phyloP scores from a whole-genome alignment of 2,888 invertebrate genomes.

The Spilarctia lutea region DNA sequence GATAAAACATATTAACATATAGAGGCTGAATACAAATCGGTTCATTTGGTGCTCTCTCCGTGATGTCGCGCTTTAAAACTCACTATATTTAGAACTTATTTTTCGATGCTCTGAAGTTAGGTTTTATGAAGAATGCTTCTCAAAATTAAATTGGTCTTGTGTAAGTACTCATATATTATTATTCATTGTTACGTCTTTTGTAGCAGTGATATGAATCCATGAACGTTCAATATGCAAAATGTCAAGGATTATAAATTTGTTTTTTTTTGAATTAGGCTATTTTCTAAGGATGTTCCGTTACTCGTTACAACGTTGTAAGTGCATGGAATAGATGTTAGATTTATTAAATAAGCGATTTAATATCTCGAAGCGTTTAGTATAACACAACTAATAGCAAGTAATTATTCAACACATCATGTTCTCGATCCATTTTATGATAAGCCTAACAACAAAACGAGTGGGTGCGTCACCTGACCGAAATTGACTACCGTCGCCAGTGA shows the following conservation, averaged over 20 bases:
- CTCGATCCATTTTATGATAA: too few relatives aligned
- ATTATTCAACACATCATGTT: too few relatives aligned
- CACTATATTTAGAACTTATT: conserved; percentile 45
- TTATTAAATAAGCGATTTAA: too few relatives aligned
- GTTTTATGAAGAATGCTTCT: neutral
- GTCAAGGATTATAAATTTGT: neutral
- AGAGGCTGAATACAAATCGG: conserved; percentile 69
- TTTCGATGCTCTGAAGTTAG: conserved; percentile 31
- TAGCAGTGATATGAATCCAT: neutral
- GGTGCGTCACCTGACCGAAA: too few relatives aligned
- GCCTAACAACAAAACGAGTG: too few relatives aligned
- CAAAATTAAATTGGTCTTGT: neutral
- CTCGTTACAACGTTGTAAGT: neutral
- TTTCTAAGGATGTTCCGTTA: neutral
- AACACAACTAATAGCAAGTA: too few relatives aligned
- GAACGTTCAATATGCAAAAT: neutral
- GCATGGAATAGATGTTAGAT: neutral
- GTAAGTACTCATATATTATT: neutral
- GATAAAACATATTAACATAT: conserved; percentile 64
- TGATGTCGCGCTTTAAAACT: conserved; percentile 48
- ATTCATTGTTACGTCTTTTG: neutral
- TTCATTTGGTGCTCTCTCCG: conserved; percentile 55
- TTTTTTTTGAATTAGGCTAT: too few relatives aligned
- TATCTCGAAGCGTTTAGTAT: too few relatives aligned
- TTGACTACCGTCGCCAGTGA: too few relatives aligned